phyloP scores from a whole-genome alignment of 1,140 invertebrate genomes.

The Magallana angulata region DNA sequence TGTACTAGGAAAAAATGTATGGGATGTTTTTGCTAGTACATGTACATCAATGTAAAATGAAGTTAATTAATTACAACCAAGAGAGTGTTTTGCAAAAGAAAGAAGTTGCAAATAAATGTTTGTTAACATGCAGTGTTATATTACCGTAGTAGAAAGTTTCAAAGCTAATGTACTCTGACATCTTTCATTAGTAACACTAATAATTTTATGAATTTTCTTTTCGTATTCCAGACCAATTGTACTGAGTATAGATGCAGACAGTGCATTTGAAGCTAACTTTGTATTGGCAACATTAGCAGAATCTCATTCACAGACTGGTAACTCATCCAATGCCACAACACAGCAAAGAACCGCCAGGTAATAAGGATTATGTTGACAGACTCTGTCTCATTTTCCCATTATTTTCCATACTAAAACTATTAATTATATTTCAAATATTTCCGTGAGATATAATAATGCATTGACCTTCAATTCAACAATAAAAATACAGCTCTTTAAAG shows the following conservation, averaged over 20 bases:
- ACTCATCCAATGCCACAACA: slow-evolving; percentile 12
- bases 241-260: slow-evolving; percentile 84
- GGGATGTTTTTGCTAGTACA: not conserved
- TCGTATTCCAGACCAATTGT: slow-evolving; percentile 78
- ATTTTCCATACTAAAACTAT: no score
- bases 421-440: no score
- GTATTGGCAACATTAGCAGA: slow-evolving; percentile 87
- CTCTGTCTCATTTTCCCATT: no score
- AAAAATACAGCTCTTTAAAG: no score
- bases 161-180: not conserved
- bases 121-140: not conserved
- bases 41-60: not conserved
- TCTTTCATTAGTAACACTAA: no score
- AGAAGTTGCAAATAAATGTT: not conserved
- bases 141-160: not conserved
- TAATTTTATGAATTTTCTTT: not conserved
- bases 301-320: slow-evolving; percentile 47
- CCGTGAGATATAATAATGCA: no score
- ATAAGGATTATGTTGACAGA: no score
- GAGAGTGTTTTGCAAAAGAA: no score
- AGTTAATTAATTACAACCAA: no score
- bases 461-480: no score
- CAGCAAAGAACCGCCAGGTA: not conserved
- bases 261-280: slow-evolving; percentile 87
- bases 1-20: not conserved